These are phyloP conservation scores for Bombus huntii DNA, from an alignment of 1,140 invertebrate species.

Conservation along the genomic window DNA sequence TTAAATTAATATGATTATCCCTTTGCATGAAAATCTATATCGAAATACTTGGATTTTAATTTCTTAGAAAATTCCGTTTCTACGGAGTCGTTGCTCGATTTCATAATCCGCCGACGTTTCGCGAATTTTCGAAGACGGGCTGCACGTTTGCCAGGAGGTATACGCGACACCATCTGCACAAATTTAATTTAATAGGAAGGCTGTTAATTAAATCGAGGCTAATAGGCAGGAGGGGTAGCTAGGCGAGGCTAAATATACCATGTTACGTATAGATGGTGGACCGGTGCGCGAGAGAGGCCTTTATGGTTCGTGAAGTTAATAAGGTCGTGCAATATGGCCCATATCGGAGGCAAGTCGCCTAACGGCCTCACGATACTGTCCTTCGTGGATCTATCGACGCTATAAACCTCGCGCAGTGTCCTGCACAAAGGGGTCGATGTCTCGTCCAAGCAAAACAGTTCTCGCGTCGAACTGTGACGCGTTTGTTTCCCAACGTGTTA, in stretches of 20 bases:
- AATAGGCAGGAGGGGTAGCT: constrained; percentile 11
- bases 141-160: background rate
- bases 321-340: constrained; percentile 45
- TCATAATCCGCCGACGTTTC: no score
- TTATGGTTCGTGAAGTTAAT: constrained; percentile 55
- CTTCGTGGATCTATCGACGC: background rate
- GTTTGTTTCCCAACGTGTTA: background rate
- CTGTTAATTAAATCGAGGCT: constrained; percentile 57
- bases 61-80: no score
- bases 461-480: background rate
- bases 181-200: constrained; percentile 61
- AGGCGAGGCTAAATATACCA: constrained; percentile 20
- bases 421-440: background rate
- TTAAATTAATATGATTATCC: no score
- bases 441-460: background rate
- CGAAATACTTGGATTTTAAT: no score
- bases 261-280: background rate
- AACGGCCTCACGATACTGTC: constrained; percentile 16
- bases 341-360: constrained; percentile 40
- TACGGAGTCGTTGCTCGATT: no score
- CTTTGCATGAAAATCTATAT: no score
- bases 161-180: background rate
- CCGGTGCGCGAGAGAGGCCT: constrained; percentile 10
- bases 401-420: constrained; percentile 5
- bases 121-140: background rate